A percentile compares a stretch with the other conserved stretches of the same genome.
phyloP scores from a whole-genome alignment of 2,797 vertebrate species.

The Oreonectes daqikongensis region DNA sequence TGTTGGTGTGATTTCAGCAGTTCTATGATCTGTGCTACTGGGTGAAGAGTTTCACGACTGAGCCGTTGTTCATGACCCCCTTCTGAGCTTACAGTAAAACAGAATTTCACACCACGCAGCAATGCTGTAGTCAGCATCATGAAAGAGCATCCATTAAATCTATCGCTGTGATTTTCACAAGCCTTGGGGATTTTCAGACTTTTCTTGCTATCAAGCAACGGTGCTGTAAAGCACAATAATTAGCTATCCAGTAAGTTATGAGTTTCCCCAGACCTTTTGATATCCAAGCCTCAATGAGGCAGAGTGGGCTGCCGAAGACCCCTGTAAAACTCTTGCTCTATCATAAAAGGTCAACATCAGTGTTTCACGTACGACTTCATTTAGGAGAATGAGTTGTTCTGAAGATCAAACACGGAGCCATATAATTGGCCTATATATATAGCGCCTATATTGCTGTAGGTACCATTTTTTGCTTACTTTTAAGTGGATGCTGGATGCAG shows the following conservation, averaged over 20 bases:
- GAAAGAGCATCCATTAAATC: constrained; percentile 60
- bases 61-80: constrained; percentile 8
- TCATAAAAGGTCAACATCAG: constrained; percentile 30
- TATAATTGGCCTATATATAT: constrained; percentile 15
- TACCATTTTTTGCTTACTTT: background rate
- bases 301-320: background rate
- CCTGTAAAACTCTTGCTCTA: constrained; percentile 1
- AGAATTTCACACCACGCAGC: constrained; percentile 50
- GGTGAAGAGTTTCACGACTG: background rate
- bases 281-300: constrained; percentile 16
- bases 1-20: constrained; percentile 25
- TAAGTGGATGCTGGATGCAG: background rate
- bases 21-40: constrained; percentile 1
- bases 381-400: constrained; percentile 18
- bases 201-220: constrained; percentile 47
- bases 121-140: constrained; percentile 53
- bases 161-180: constrained; percentile 61
- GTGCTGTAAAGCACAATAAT: constrained; percentile 65
- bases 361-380: constrained; percentile 15
- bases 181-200: constrained; percentile 58
- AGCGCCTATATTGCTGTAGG: background rate
- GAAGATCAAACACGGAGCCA: constrained; percentile 17
- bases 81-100: constrained; percentile 37
- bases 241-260: constrained; percentile 57
- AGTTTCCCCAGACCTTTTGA: constrained; percentile 57